phyloP scores from a whole-genome alignment of 2,113 vertebrate genomes.

The Andinoacara biseriatus region DNA sequence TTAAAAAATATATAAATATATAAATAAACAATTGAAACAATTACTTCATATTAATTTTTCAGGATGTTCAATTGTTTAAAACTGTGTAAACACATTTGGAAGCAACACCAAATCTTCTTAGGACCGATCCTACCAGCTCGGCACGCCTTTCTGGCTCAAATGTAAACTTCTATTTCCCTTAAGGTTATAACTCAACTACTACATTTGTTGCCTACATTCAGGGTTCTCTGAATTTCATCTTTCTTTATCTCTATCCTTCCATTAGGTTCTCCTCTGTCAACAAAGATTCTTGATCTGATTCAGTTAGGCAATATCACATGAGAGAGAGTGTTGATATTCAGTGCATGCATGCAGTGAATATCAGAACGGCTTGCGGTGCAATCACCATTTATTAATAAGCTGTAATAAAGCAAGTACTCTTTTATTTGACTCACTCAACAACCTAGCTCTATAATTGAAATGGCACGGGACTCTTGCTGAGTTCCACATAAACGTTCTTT shows the following conservation, averaged over 20 bases:
- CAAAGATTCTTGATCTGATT: background rate
- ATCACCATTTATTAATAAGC: background rate
- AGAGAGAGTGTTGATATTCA: background rate
- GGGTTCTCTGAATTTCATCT: background rate
- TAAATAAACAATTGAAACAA: background rate
- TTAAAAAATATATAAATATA: background rate
- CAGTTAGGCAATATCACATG: background rate
- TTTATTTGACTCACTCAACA: background rate
- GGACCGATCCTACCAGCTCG: background rate
- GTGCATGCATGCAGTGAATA: background rate
- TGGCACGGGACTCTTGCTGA: no score
- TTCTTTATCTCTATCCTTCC: background rate
- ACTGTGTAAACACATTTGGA: background rate
- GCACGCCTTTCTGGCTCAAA: background rate
- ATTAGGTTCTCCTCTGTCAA: no score
- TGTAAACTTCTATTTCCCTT: no score
- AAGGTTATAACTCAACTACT: background rate
- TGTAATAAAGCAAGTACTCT: background rate
- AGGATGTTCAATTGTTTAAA: background rate
- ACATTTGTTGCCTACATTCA: no score
- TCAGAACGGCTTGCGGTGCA: no score
- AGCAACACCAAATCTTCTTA: background rate
- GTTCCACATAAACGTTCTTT: no score
- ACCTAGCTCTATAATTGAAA: no score
- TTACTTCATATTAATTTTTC: background rate